phyloP scores from a whole-genome alignment of 2,888 invertebrate species.

The Sylvicola fuscatus region DNA sequence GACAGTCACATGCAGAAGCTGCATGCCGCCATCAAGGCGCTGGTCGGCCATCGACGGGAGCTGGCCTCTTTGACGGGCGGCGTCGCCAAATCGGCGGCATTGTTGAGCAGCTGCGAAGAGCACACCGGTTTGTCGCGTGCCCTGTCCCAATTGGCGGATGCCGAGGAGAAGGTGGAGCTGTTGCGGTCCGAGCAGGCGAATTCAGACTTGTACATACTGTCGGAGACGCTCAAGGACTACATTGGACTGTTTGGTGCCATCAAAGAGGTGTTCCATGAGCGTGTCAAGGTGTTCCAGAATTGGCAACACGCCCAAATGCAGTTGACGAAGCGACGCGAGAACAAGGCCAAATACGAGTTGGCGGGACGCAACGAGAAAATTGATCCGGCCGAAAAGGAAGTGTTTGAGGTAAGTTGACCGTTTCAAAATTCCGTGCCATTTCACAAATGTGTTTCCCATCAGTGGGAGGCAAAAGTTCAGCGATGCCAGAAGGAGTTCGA shows the following conservation, averaged over 20 bases:
- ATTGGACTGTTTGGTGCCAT: slow-evolving; percentile 79
- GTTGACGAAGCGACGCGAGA: slow-evolving; percentile 82
- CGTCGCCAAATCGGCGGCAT: slow-evolving; percentile 71
- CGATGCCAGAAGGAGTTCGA: slow-evolving; percentile 92
- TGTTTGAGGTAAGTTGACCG: slow-evolving; percentile 50
- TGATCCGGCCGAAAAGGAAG: slow-evolving; percentile 74
- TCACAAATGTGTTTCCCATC: too few species aligned
- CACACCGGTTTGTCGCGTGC: slow-evolving; percentile 80
- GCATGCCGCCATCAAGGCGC: slow-evolving; percentile 66
- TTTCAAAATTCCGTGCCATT: too few species aligned
- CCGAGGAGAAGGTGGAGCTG: slow-evolving; percentile 62
- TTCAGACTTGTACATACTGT: slow-evolving; percentile 80
- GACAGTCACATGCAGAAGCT: slow-evolving; percentile 76
- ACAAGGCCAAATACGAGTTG: slow-evolving; percentile 78
- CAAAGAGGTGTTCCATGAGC: slow-evolving; percentile 56
- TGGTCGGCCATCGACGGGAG: slow-evolving; percentile 73
- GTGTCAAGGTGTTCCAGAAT: slow-evolving; percentile 77
- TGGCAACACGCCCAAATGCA: slow-evolving; percentile 96
- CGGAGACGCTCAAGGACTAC: slow-evolving; percentile 92
- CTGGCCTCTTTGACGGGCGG: slow-evolving; percentile 56
- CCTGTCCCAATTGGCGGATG: slow-evolving; percentile 74
- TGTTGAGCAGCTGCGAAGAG: slow-evolving; percentile 83
- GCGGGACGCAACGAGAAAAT: slow-evolving; percentile 78
- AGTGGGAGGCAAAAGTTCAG: slow-evolving; percentile 96
- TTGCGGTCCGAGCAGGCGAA: slow-evolving; percentile 83